phyloP scores from a whole-genome alignment of 64 coral and sea anemone genomes.

The Actinia tenebrosa region DNA sequence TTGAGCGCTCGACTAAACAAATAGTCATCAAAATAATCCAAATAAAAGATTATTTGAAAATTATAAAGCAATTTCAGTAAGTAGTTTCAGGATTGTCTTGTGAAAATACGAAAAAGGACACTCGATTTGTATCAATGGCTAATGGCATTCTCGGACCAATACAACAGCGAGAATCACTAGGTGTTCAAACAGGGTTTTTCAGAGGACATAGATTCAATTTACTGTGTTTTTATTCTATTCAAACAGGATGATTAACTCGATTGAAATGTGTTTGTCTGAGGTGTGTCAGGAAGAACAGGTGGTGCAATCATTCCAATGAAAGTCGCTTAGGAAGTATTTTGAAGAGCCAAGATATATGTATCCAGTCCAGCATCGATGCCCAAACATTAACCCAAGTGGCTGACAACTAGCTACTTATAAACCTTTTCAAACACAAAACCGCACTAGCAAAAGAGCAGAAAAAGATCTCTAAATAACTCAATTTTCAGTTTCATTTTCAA shows the following conservation, averaged over 20 bases:
- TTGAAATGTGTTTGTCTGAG: slow-evolving; percentile 3
- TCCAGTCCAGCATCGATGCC: neutral
- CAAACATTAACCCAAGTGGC: neutral
- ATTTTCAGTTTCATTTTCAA: neutral
- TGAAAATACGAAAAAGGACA: neutral
- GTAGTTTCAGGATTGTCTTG: neutral
- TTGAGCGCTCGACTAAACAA: neutral
- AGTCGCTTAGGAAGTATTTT: neutral
- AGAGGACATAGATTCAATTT: neutral
- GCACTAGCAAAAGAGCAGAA: neutral
- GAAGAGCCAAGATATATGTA: neutral
- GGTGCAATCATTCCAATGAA: neutral
- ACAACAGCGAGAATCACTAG: neutral
- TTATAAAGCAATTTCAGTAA: slow-evolving; percentile 1
- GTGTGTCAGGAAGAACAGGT: neutral
- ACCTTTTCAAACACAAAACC: neutral
- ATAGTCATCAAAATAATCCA: neutral
- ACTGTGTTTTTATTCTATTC: neutral
- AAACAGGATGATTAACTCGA: slow-evolving; percentile 2
- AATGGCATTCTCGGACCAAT: neutral
- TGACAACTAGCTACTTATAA: slow-evolving; percentile 9
- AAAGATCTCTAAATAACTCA: neutral
- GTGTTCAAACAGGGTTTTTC: neutral
- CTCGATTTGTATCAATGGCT: neutral
- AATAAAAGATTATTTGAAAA: neutral